Percentiles rank a stretch among this genome's conserved stretches.
phyloP scores from a whole-genome alignment of 2,113 vertebrate species.

The Bos taurus region DNA sequence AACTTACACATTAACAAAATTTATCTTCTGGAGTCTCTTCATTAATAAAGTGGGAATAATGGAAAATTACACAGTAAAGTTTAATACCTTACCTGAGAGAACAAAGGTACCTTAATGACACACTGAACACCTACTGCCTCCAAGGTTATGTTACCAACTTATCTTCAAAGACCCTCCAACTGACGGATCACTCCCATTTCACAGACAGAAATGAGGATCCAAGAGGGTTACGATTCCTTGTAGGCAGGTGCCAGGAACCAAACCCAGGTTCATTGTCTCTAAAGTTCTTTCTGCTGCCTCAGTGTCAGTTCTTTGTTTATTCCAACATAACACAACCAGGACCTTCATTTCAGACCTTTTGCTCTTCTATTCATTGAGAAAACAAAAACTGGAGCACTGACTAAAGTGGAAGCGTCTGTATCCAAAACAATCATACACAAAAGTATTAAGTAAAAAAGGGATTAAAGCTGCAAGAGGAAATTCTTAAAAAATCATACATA shows the following conservation, averaged over 20 bases:
- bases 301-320: not conserved
- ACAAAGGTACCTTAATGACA: not conserved
- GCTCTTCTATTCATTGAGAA: not conserved
- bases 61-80: not conserved
- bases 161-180: not conserved
- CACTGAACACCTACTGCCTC: not conserved
- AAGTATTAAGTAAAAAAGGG: not conserved
- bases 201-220: not conserved
- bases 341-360: not conserved
- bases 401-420: not conserved
- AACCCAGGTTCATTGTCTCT: not conserved
- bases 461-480: not conserved
- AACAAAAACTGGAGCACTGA: not conserved
- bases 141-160: not conserved
- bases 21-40: not conserved
- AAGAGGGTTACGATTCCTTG: not conserved
- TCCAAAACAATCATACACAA: not conserved
- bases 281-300: not conserved
- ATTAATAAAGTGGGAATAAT: not conserved
- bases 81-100: not conserved
- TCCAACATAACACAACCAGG: not conserved
- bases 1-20: not conserved
- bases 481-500: not conserved
- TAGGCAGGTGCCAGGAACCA: not conserved
- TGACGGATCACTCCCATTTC: not conserved